phyloP scores from a whole-genome alignment of 2,888 invertebrate species.

The Drosophila austrosaltans region DNA sequence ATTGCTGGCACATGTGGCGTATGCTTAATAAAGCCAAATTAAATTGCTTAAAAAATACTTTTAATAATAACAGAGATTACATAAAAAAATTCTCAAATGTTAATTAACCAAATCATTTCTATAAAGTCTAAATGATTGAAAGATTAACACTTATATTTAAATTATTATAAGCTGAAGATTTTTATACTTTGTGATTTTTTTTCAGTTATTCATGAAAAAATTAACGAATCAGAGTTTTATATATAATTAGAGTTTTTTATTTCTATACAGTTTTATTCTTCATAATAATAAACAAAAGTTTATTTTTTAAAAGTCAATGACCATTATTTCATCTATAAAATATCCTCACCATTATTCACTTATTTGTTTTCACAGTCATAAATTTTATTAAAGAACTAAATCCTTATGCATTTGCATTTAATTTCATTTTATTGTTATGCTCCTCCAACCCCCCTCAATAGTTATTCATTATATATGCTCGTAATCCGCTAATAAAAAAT shows the following conservation, averaged over 20 bases:
- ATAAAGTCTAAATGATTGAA: too few relatives aligned
- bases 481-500: conserved; percentile 36
- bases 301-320: too few relatives aligned
- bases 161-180: too few relatives aligned
- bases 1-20: conserved; percentile 47
- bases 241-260: too few relatives aligned
- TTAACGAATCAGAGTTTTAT: too few relatives aligned
- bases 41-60: background rate
- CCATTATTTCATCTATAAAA: background rate
- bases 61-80: background rate
- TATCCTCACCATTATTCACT: background rate
- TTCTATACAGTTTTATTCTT: too few relatives aligned
- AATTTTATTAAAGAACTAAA: background rate
- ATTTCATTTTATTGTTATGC: background rate
- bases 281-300: too few relatives aligned
- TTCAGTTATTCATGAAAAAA: too few relatives aligned
- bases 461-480: conserved; percentile 15
- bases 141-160: too few relatives aligned
- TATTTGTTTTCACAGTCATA: background rate
- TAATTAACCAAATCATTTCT: too few relatives aligned
- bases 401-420: background rate
- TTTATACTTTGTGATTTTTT: too few relatives aligned
- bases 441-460: background rate
- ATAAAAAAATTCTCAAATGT: background rate
- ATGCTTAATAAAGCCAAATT: conserved; percentile 32